Conservation (phyloP, 2,888 invertebrate genomes). For the Cheilosia impressa region DNA sequence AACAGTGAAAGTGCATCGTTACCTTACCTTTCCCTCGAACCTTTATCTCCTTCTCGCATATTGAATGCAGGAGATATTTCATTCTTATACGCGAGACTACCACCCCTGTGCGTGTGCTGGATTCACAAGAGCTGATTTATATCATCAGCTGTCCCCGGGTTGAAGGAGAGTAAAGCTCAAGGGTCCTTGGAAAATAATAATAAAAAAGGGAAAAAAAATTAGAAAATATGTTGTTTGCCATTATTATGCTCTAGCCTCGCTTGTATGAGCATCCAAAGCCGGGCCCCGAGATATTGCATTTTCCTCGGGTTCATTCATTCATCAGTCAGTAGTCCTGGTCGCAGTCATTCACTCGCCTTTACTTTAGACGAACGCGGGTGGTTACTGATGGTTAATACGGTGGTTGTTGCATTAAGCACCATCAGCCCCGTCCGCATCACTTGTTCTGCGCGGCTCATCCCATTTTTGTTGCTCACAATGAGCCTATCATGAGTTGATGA, state of each 20-base stretch:
- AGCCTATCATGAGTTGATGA: slow-evolving; percentile 35
- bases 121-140: slow-evolving; percentile 60
- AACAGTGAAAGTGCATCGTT: slow-evolving; percentile 57
- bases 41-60: not conserved
- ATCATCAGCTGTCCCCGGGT: slow-evolving; percentile 53
- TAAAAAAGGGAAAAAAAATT: slow-evolving; percentile 12
- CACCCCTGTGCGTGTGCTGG: slow-evolving; percentile 41
- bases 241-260: slow-evolving; percentile 63
- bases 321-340: slow-evolving; percentile 39
- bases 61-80: slow-evolving; percentile 23
- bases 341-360: slow-evolving; percentile 49
- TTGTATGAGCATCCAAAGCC: slow-evolving; percentile 33
- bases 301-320: slow-evolving; percentile 48
- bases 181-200: slow-evolving; percentile 42
- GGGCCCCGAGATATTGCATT: slow-evolving; percentile 34
- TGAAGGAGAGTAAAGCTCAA: slow-evolving; percentile 44
- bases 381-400: slow-evolving; percentile 23
- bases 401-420: slow-evolving; percentile 51
- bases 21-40: not conserved
- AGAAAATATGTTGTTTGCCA: slow-evolving; percentile 61
- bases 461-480: slow-evolving; percentile 32
- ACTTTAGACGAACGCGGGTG: slow-evolving; percentile 45
- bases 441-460: slow-evolving; percentile 13
- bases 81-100: not conserved
- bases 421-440: slow-evolving; percentile 44